These are phyloP conservation scores for Phengaris arion DNA, from an alignment of 2,888 invertebrate genomes.

Conservation along the genomic window DNA sequence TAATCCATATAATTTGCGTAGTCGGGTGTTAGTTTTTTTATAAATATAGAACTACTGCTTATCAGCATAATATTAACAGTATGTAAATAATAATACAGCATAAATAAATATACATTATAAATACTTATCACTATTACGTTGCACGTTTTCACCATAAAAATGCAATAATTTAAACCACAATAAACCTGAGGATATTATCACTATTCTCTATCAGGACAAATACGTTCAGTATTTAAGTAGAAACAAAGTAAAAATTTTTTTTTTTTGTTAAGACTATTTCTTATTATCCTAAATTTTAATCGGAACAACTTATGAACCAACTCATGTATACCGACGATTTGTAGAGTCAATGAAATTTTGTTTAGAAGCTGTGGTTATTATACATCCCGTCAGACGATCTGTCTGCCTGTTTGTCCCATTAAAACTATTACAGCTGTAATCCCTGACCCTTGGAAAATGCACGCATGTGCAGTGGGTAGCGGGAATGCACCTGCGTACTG, in stretches of 20 bases:
- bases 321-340: no score
- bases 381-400: not conserved
- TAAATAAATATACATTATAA: not conserved
- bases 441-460: not conserved
- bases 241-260: no score
- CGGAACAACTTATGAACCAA: no score
- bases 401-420: not conserved
- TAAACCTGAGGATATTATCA: not conserved
- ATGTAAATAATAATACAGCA: not conserved
- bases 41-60: not conserved
- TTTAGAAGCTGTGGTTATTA: not conserved
- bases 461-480: not conserved
- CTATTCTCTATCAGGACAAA: not conserved
- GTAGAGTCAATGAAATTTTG: no score
- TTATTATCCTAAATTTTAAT: no score
- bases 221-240: not conserved
- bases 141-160: constrained; percentile 15
- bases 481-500: not conserved
- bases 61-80: constrained; percentile 8
- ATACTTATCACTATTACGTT: not conserved
- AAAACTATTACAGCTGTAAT: not conserved
- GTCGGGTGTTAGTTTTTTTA: no score
- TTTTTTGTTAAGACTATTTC: no score
- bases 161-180: not conserved
- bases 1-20: no score